Base-by-base conservation (phyloP, 2,888 invertebrate genomes). In the Apoda limacodes region DNA sequence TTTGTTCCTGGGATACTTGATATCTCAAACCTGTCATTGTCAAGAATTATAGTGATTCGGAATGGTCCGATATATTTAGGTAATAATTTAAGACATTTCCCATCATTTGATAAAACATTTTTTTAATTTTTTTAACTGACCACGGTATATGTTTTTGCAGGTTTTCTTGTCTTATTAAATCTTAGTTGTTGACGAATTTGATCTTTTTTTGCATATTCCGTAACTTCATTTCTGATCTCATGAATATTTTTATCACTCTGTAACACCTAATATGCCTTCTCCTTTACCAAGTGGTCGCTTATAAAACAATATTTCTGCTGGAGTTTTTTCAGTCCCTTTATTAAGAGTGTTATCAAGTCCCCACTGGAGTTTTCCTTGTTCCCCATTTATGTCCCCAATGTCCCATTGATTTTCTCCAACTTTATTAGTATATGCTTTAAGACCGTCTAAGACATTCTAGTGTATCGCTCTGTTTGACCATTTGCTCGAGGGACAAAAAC, bases 311-410 rank as follows among this genome's bases (percentile, higher is more conserved):
- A n/a, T n/a, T n/a, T n/a, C n/a, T n/a, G n/a, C n/a, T n/a, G n/a
- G n/a, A n/a, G n/a, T n/a, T n/a, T n/a, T n/a, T n/a, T n/a, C n/a
- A n/a, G n/a, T n/a, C n/a, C 35, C 32, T 7, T 34, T 32, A 26
- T 39, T 38, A 5, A 40, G 7, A 2, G 40, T 39, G 10, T 39
- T 42, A 9, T 43, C 40, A 2, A 43, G 9, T 1, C 43, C 43
- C 38, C 40, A 38, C 27, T 43, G 40, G 5, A 43, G 2, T 28
- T 35, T 38, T 0, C 37, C 34, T 19, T 39, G 11, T 3, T 15
- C 26, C 3, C 13, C 30, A 12, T n/a, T n/a, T n/a, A n/a, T n/a
- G n/a, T n/a, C n/a, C n/a, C n/a, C n/a, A n/a, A n/a, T n/a, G n/a
- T 40, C 40, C 23, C 35, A 37, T 15, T 31, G 21, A 3, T 19